A percentile compares a stretch with the other conserved stretches of the same genome.
Conservation (phyloP, 1,140 invertebrate species). For the Mercenaria mercenaria region DNA sequence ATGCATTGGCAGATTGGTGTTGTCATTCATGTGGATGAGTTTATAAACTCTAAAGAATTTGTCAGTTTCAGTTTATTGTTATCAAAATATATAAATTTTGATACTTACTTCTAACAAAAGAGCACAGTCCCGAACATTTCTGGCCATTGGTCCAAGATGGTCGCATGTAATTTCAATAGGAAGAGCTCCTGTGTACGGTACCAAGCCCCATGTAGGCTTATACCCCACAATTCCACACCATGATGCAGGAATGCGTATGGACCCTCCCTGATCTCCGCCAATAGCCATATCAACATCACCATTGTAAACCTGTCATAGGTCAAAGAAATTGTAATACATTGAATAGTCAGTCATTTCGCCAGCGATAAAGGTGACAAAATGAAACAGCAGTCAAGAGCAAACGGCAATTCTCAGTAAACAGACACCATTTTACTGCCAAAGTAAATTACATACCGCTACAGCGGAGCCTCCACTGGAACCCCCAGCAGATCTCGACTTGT, state of each 20-base stretch:
- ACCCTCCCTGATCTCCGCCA: conserved; percentile 81
- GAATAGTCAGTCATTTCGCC: neutral
- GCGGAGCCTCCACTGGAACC: conserved; percentile 77
- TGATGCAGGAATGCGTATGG: conserved; percentile 82
- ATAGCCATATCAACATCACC: conserved; percentile 81
- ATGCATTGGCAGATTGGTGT: too few relatives aligned
- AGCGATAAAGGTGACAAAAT: neutral
- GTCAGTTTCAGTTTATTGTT: too few relatives aligned
- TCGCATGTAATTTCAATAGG: conserved; percentile 76
- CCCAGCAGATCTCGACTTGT: conserved; percentile 65
- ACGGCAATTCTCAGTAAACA: too few relatives aligned
- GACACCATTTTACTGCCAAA: too few relatives aligned
- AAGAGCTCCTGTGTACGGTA: conserved; percentile 80
- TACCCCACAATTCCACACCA: conserved; percentile 83
- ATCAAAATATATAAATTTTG: too few relatives aligned
- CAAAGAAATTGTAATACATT: neutral
- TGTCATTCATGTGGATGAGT: too few relatives aligned
- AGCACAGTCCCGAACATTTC: conserved; percentile 80
- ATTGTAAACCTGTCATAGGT: conserved; percentile 69
- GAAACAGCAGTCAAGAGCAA: too few relatives aligned
- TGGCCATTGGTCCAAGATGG: conserved; percentile 81
- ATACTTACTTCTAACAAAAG: conserved; percentile 77
- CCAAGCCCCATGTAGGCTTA: conserved; percentile 84
- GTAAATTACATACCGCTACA: conserved; percentile 67
- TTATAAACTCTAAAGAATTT: too few relatives aligned